Evolutionary conservation across 1,140 invertebrate genomes (phyloP), one percentile per base, ranked within the genome.

Genomic region (Pantala flavescens): DNA sequence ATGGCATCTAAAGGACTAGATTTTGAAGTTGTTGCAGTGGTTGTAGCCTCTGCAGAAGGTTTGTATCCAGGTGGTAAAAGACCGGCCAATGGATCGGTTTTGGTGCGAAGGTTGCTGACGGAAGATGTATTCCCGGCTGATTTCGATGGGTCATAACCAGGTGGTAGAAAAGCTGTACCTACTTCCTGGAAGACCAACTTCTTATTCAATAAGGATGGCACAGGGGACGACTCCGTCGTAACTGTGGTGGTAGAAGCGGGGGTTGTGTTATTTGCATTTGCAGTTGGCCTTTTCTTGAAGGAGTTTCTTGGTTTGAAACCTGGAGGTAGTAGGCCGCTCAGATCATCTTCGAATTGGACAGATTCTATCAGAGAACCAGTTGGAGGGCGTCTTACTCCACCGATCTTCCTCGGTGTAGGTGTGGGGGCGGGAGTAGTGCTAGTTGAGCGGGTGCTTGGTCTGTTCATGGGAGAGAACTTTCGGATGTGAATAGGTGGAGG

Each of bases 21-120:
- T 63, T 7, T 63, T 21, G 14, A 1, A 7, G 49, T 73, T 12
- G 72, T 73, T 14, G 72, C 42, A 10, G 43, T 73, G 0, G 72
- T 7, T 23, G 72, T 73, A 3, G 72, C 21, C 75, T 72, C 78
- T 23, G 23, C 77, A 85, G 82, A 11, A 82, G 82, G 73, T 85
- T 36, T 88, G 78, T 87, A 90, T 77, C 88, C 90, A 77, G 89
- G 87, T 23, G 90, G 91, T 55, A 92, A 80, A 19, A 90, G 84
- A 36, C 28, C 9, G 9, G 28, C 28, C 28, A 36, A 36, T 36
- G 28, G 28, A 9, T 9, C 28, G n/a, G 73, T 73, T 0, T 28
- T 75, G 5, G 42, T 24, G 42, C 70, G 49, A 10, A 71, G 0
- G 28, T 79, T 85, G 79, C 70, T 36, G 28, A 36, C 28, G 2